These are phyloP conservation scores for Cisticola juncidis DNA, from an alignment of 2,113 vertebrate genomes.

Conservation along the genomic window DNA sequence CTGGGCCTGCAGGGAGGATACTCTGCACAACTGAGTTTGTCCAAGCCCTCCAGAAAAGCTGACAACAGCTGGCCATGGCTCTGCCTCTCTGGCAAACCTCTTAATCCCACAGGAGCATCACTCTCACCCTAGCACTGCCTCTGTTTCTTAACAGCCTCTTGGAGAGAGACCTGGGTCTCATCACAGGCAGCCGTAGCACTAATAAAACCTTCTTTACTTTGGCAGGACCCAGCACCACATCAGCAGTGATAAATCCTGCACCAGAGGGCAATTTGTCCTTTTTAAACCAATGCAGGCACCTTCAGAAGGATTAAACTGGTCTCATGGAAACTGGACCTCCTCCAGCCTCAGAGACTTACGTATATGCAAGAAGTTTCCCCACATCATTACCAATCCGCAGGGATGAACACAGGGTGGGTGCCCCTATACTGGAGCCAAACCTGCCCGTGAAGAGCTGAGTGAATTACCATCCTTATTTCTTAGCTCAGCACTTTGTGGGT, in stretches of 20 bases:
- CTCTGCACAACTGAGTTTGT: background rate
- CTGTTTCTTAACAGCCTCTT: background rate
- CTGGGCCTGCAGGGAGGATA: background rate
- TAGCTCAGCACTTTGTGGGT: slow-evolving; percentile 3
- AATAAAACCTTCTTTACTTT: background rate
- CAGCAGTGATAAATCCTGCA: background rate
- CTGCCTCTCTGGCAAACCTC: background rate
- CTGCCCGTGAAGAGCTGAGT: background rate
- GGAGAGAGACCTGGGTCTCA: background rate
- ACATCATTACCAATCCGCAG: fast-evolving
- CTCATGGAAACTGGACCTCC: background rate
- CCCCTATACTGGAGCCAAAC: background rate
- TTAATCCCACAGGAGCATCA: background rate
- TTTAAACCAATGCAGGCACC: background rate
- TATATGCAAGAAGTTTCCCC: background rate
- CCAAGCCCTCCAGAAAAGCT: slow-evolving; percentile 7
- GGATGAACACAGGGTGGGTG: fast-evolving
- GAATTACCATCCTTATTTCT: background rate
- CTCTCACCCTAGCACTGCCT: background rate
- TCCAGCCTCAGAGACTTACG: background rate
- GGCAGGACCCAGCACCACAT: background rate
- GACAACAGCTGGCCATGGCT: background rate
- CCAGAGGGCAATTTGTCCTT: background rate
- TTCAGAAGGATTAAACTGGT: background rate
- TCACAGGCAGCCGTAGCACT: background rate